These are phyloP conservation scores for Ailuropoda melanoleuca DNA, from an alignment of 2,113 vertebrate genomes.

Conservation along the genomic window DNA sequence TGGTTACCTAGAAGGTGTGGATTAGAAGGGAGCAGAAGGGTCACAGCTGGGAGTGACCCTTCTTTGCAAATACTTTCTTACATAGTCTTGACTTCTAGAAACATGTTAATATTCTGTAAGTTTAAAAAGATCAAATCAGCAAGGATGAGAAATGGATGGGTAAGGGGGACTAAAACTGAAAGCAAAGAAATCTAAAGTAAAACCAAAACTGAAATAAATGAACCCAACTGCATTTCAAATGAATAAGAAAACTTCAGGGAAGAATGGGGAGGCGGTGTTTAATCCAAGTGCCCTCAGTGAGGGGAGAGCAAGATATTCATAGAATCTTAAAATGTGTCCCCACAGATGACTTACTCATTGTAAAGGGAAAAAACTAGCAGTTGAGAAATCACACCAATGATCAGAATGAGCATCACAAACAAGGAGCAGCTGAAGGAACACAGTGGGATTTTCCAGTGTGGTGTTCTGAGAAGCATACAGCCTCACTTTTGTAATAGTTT, in stretches of 20 bases:
- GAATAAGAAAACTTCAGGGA: not conserved
- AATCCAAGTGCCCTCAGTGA: not conserved
- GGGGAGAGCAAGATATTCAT: not conserved
- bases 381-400: not conserved
- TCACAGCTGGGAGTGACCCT: not conserved
- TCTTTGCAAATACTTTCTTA: not conserved
- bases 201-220: not conserved
- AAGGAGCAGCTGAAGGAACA: too few relatives aligned
- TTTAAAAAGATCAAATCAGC: not conserved
- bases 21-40: not conserved
- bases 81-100: not conserved
- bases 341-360: not conserved
- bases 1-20: not conserved
- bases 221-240: not conserved
- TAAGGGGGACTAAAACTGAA: not conserved
- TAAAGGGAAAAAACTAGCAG: not conserved
- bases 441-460: rapidly evolving
- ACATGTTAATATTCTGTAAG: not conserved
- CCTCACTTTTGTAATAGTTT: not conserved
- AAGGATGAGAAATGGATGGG: not conserved
- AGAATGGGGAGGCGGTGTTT: rapidly evolving
- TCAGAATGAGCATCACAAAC: not conserved
- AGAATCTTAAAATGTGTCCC: not conserved
- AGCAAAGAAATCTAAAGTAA: not conserved
- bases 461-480: not conserved